Evolutionary conservation across 2,113 vertebrate species (phyloP).

Genomic region (Tragelaphus buxtoni): DNA sequence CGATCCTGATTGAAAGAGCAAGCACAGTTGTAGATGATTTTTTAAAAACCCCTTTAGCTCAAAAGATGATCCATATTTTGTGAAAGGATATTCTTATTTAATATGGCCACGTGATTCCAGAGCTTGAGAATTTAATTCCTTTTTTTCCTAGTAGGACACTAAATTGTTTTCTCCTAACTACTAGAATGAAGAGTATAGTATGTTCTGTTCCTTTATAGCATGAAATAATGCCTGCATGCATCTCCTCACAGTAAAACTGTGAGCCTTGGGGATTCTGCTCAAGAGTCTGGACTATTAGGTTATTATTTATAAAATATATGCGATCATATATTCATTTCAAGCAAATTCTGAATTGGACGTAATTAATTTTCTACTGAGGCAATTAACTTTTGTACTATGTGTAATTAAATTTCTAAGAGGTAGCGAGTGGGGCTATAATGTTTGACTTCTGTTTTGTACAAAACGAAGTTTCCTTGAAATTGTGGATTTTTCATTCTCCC

Average conservation of each 20-base stretch:
- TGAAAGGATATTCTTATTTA: constrained; percentile 48
- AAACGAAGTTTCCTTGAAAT: constrained; percentile 19
- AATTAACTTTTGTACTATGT: not conserved
- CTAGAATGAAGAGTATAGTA: not conserved
- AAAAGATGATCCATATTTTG: constrained; percentile 26
- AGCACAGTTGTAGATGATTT: not conserved
- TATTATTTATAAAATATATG: constrained; percentile 32
- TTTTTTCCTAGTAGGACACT: not conserved
- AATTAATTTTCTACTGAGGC: constrained; percentile 30
- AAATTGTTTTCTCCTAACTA: not conserved
- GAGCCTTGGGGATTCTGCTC: not conserved
- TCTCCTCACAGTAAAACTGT: not conserved
- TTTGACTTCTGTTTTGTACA: constrained; percentile 26
- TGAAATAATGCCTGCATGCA: not conserved
- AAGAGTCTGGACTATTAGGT: not conserved
- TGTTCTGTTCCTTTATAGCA: not conserved
- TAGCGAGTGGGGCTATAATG: not conserved
- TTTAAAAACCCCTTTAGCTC: not conserved
- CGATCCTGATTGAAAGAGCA: constrained; percentile 14
- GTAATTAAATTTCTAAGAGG: constrained; percentile 41
- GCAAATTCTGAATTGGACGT: constrained; percentile 33
- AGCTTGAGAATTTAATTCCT: constrained; percentile 5
- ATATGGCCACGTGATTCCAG: not conserved
- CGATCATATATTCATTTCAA: not conserved
- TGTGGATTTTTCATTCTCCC: not conserved